These are phyloP conservation scores for Lonchura striata DNA, from an alignment of 2,113 vertebrate genomes.

Conservation along the genomic window DNA sequence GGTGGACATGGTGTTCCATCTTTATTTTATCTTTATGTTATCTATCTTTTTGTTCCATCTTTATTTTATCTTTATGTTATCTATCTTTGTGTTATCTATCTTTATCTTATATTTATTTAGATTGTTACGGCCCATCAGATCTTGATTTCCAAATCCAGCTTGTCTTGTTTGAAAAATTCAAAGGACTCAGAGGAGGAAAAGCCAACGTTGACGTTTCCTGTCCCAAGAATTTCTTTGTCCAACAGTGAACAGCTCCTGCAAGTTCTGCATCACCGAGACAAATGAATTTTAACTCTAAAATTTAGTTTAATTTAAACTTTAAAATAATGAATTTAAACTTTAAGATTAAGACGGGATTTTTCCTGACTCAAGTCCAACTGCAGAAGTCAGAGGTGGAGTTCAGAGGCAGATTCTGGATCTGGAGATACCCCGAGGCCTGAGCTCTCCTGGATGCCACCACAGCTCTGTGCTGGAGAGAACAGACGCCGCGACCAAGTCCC, in stretches of 20 bases:
- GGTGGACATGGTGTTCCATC: neutral
- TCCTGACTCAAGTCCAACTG: fast-evolving
- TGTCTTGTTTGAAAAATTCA: neutral
- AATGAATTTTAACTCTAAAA: too few species aligned
- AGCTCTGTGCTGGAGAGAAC: neutral
- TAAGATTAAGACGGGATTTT: neutral
- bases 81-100: neutral
- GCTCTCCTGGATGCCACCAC: fast-evolving
- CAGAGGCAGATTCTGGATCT: neutral
- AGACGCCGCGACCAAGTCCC: too few species aligned
- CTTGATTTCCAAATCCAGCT: neutral
- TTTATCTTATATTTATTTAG: neutral
- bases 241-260: neutral
- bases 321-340: too few species aligned
- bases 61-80: too few species aligned
- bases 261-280: fast-evolving
- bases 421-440: neutral
- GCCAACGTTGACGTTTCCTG: neutral
- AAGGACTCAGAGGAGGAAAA: neutral
- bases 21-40: neutral
- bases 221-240: neutral
- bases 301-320: too few species aligned
- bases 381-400: neutral
- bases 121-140: neutral
- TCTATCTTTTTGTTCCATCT: too few species aligned